These are phyloP conservation scores for Tetramorium simillimum DNA, from an alignment of 1,140 invertebrate genomes.

Conservation along the genomic window DNA sequence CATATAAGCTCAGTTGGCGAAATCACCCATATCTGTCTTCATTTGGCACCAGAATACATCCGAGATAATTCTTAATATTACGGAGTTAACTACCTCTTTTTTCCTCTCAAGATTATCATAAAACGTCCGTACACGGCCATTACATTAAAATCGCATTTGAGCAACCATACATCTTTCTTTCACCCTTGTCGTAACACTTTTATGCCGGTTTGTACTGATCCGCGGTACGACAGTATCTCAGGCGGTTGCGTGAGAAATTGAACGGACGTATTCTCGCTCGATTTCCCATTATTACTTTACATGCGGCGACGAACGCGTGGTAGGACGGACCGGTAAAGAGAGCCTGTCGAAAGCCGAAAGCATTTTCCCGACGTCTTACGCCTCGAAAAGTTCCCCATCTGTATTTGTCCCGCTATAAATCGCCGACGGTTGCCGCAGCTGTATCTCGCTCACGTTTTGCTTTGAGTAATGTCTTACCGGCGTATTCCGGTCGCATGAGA, in stretches of 20 bases:
- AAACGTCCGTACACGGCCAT: background rate
- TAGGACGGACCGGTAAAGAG: conserved; percentile 46
- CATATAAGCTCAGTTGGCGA: background rate
- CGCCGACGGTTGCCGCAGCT: conserved; percentile 65
- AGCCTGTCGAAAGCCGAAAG: conserved; percentile 68
- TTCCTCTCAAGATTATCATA: background rate
- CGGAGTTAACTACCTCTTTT: background rate
- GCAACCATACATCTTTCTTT: background rate
- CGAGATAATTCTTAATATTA: conserved; percentile 24
- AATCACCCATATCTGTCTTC: conserved; percentile 5
- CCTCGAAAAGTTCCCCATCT: conserved; percentile 67
- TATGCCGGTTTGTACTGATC: conserved; percentile 1
- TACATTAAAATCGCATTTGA: background rate
- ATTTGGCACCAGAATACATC: conserved; percentile 16
- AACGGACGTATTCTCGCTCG: conserved; percentile 68
- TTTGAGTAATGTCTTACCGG: conserved; percentile 66
- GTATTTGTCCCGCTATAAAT: conserved; percentile 71
- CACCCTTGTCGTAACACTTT: conserved; percentile 3
- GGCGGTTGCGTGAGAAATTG: conserved; percentile 55
- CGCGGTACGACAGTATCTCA: conserved; percentile 21
- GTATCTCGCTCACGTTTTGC: conserved; percentile 64
- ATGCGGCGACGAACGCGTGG: conserved; percentile 35
- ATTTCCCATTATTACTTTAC: conserved; percentile 71
- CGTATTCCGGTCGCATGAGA: conserved; percentile 25
- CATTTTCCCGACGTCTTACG: conserved; percentile 70